Conservation (phyloP, 2,888 invertebrate species). For the Folsomia manolachei region DNA sequence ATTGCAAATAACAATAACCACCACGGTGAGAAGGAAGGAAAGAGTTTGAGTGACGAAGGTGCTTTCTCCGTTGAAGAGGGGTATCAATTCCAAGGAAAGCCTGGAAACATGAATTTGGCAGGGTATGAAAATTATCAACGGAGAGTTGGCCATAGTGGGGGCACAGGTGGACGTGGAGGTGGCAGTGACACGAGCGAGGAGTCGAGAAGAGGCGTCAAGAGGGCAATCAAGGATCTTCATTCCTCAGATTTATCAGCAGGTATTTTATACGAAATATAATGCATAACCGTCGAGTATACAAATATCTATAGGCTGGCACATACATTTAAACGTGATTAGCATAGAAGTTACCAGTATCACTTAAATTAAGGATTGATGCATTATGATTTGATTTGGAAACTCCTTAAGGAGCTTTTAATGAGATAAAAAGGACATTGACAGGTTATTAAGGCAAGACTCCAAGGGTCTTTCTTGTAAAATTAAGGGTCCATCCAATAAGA, state of each 20-base stretch:
- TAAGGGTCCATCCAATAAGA: too few species aligned
- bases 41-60: conserved; percentile 13
- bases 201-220: conserved; percentile 21
- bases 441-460: conserved; percentile 10
- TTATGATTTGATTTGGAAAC: not conserved
- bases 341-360: not conserved
- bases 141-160: not conserved
- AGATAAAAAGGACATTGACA: conserved; percentile 14
- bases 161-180: not conserved
- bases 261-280: conserved; percentile 5
- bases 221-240: conserved; percentile 28
- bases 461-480: conserved; percentile 2
- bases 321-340: not conserved
- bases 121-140: not conserved
- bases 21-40: conserved; percentile 20
- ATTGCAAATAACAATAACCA: conserved; percentile 18
- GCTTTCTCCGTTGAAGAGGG: conserved; percentile 23
- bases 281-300: not conserved
- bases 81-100: not conserved
- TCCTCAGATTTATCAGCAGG: conserved; percentile 33
- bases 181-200: conserved; percentile 26
- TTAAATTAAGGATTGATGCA: conserved; percentile 1
- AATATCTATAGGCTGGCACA: not conserved
- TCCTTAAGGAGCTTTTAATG: not conserved
- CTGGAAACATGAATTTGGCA: conserved; percentile 10